Evolutionary conservation across 2,888 invertebrate genomes (phyloP).

Genomic region (Notodonta dromedarius): DNA sequence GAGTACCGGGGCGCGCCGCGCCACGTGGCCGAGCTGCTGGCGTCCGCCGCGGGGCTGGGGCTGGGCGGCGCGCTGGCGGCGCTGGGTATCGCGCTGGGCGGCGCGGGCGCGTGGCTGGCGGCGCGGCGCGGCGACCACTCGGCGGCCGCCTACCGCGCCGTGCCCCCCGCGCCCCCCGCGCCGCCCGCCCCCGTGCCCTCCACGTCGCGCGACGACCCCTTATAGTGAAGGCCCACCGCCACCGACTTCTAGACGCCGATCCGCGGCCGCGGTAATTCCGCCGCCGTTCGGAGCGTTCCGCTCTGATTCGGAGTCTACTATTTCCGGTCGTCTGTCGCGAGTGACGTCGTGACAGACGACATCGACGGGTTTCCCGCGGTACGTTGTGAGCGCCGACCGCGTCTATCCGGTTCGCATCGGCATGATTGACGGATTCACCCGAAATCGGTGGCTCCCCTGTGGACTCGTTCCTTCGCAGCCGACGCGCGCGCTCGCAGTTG

Average conservation of each 20-base stretch:
- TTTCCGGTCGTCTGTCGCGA: too few relatives aligned
- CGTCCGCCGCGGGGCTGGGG: conserved; percentile 30
- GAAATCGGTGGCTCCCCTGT: too few relatives aligned
- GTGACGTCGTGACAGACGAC: too few relatives aligned
- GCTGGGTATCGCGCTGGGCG: conserved; percentile 30
- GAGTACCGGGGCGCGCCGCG: conserved; percentile 48
- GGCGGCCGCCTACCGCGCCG: conserved; percentile 10
- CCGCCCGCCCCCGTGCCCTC: conserved; percentile 38
- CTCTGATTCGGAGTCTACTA: conserved; percentile 6
- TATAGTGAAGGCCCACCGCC: conserved; percentile 66
- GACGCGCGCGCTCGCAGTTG: not conserved
- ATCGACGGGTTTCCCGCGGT: too few relatives aligned
- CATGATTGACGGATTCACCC: too few relatives aligned
- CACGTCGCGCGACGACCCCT: conserved; percentile 57
- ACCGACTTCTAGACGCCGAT: conserved; percentile 47
- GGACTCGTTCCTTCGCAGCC: too few relatives aligned
- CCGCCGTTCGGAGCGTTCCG: not conserved
- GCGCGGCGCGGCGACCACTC: conserved; percentile 17
- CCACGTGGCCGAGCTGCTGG: not conserved
- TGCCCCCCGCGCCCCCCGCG: conserved; percentile 16
- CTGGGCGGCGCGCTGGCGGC: conserved; percentile 47
- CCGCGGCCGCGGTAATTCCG: conserved; percentile 4
- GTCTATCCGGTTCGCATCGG: too few relatives aligned
- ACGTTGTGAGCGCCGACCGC: too few relatives aligned
- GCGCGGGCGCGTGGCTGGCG: conserved; percentile 18